Evolutionary conservation across 2,888 invertebrate species (phyloP), one percentile per base, ranked within the genome.

Genomic region (Drosophila pegasa): DNA sequence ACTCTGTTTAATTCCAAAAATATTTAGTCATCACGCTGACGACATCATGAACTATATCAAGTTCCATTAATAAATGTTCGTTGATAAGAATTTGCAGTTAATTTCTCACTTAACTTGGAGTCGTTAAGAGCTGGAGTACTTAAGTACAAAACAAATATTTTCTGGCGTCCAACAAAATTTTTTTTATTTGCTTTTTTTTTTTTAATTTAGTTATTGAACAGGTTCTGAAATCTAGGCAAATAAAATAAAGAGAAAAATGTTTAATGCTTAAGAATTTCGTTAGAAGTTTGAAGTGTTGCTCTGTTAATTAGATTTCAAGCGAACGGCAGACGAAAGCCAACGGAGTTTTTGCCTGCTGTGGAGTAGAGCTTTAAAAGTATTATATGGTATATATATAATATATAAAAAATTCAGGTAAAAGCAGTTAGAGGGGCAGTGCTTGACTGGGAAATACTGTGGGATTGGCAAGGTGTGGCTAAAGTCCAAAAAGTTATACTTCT

Each of bases 281-380:
- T 2, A 16, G 38, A 22, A 50, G 38, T 22, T 40, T 16, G 10
- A 51, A 51, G 25, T 59, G 33, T 35, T 22, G n/a, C 22, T 14
- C 33, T 33, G 31, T 31, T 52, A 62, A 62, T 64, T 63, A 54
- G 47, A 41, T 54, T 62, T 65, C 57, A 12, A 16, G 25, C 8
- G 61, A 61, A 60, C 3, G 25, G 6, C 25, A 38, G 48, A 40
- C n/a, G 14, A 18, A 29, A 27, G 27, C 10, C 10, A 10, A 16
- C 29, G 12, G 3, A 45, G 45, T 18, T 29, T 45, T 45, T 29
- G 29, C 27, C 16, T 12, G 45, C 27, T 45, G 9, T 10, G 43
- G 43, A 38, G 25, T 8, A 35, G 14, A 47, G 7, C 18, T 18
- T 7, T 8, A 16, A 33, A 16, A 20, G 5, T 22, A 25, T 29